Evolutionary conservation across 2,888 invertebrate species (phyloP).

Genomic region (Tenthredo notha): DNA sequence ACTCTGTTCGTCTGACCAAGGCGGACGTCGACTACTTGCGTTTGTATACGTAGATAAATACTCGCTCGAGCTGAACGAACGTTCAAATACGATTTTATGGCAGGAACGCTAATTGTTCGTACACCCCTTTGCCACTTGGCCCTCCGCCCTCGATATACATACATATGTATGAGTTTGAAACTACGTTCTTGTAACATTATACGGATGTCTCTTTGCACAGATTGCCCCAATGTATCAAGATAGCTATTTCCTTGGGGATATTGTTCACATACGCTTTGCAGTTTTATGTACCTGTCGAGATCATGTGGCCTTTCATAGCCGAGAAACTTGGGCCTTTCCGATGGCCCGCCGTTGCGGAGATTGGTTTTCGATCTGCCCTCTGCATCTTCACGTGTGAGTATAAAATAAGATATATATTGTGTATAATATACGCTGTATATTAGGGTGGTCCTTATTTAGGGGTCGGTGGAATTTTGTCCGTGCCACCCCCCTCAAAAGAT

Average conservation of each 20-base stretch:
- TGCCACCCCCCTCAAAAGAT: no score
- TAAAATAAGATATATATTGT: not conserved
- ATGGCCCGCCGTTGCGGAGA: conserved; percentile 84
- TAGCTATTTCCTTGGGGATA: conserved; percentile 92
- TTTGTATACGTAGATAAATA: not conserved
- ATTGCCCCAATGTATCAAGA: conserved; percentile 89
- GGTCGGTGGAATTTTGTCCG: no score
- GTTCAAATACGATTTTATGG: not conserved
- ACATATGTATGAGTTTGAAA: not conserved
- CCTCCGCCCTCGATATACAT: not conserved
- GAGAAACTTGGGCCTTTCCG: conserved; percentile 81
- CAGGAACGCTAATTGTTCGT: not conserved
- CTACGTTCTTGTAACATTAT: not conserved
- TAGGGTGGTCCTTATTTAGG: no score
- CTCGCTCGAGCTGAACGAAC: not conserved
- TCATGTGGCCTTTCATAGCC: conserved; percentile 89
- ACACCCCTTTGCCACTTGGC: not conserved
- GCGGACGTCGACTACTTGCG: not conserved
- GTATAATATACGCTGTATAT: no score
- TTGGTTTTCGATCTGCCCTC: conserved; percentile 85
- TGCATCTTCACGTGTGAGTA: conserved; percentile 93
- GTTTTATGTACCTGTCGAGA: conserved; percentile 95
- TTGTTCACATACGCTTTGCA: conserved; percentile 95
- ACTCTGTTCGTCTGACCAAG: not conserved
- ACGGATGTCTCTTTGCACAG: conserved; percentile 78